phyloP scores from a whole-genome alignment of 2,113 vertebrate genomes.

The Passer montanus region DNA sequence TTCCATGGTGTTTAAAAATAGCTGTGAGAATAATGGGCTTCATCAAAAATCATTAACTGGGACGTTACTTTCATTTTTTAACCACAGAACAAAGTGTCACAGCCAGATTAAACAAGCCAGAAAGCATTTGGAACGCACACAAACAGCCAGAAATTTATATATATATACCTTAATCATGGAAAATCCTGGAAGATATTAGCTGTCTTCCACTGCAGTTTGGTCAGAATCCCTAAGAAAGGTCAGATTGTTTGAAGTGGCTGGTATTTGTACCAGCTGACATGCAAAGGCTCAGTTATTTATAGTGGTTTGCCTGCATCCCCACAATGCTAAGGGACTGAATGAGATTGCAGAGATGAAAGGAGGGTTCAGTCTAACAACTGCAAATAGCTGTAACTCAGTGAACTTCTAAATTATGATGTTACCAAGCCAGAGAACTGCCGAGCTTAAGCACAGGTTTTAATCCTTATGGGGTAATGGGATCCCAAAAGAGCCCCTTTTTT shows the following conservation, averaged over 20 bases:
- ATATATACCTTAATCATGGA: background rate
- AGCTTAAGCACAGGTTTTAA: background rate
- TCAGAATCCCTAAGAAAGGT: slow-evolving; percentile 44
- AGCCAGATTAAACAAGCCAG: slow-evolving; percentile 70
- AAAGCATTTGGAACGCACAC: background rate
- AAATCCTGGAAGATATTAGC: slow-evolving; percentile 40
- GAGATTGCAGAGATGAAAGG: slow-evolving; percentile 51
- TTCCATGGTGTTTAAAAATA: slow-evolving; percentile 57
- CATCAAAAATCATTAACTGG: slow-evolving; percentile 63
- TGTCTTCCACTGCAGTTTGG: background rate
- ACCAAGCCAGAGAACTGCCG: background rate
- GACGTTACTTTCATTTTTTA: slow-evolving; percentile 55
- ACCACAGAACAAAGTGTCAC: slow-evolving; percentile 51
- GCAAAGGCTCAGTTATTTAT: slow-evolving; percentile 41
- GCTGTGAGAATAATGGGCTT: slow-evolving; percentile 63
- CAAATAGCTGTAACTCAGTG: slow-evolving; percentile 17
- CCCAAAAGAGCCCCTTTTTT: background rate
- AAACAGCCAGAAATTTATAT: slow-evolving; percentile 1
- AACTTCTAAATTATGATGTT: slow-evolving; percentile 32
- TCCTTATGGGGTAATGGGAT: background rate
- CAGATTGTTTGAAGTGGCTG: slow-evolving; percentile 52
- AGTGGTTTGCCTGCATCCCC: background rate
- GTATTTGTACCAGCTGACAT: slow-evolving; percentile 56
- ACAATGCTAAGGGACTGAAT: slow-evolving; percentile 22
- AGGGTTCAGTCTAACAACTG: background rate